Evolutionary conservation across 2,797 vertebrate genomes (phyloP), one percentile per base, ranked within the genome.

Genomic region (Halcyon chelicuti): DNA sequence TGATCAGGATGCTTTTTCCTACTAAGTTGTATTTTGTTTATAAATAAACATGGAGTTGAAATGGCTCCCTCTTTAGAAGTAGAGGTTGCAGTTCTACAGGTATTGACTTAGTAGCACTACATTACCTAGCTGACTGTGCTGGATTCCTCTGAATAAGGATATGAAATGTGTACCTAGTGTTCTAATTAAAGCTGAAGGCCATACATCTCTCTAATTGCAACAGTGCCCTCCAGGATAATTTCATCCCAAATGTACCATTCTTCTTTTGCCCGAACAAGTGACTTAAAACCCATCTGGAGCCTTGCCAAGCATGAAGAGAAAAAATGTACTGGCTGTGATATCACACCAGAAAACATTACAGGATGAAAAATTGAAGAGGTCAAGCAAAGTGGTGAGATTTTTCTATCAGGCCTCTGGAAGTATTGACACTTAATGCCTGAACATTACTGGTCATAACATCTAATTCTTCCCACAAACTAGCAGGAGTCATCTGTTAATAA

Each of bases 121-220:
- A 89, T 90, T 96, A 96, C 96, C 96, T 97, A 57, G 84, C 96
- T 98, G 98, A 97, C 96, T 98, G 98, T 98, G 97, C 94, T 97
- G 95, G 94, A 96, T 98, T 98, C 97, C 97, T 98, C 98, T 97
- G 97, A 98, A 98, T 98, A 98, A 99, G 98, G 98, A 97, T 98
- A 97, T 96, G 96, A 97, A 98, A 97, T 97, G 75, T 98, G 98
- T 98, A 98, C 98, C 98, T 98, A 97, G 97, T 96, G 97, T 98
- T 99, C 99, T 99, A 99, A 99, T 99, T 99, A 99, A 99, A 99
- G 98, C 97, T 93, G 86, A 97, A 90, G 97, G 98, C 97, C 98
- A 99, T 99, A 98, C 98, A 98, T 99, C 99, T 99, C 98, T 98
- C 98, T 99, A 99, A 99, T 98, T 99, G 99, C 98, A 98, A 97